A percentile compares a stretch with the other conserved stretches of the same genome.
Conservation (phyloP, 2,113 vertebrate species). For the Zapornia atra region DNA sequence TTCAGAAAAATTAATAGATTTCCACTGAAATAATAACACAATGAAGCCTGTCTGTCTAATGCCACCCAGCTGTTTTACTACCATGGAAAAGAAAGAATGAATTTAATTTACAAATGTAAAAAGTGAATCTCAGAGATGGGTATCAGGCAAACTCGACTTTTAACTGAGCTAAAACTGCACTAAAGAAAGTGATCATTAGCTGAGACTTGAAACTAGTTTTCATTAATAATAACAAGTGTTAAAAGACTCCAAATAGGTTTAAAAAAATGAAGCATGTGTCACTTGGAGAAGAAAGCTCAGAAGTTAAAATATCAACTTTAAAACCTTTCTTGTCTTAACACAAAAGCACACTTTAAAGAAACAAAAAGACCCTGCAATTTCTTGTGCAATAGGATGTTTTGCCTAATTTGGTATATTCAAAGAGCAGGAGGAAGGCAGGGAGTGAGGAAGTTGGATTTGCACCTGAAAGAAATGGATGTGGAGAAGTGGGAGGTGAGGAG, state of each 20-base stretch:
- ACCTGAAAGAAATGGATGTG: background rate
- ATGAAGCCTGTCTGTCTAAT: background rate
- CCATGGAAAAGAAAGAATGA: background rate
- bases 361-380: background rate
- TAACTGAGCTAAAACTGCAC: background rate
- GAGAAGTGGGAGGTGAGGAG: background rate
- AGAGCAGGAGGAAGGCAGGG: background rate
- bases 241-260: background rate
- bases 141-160: background rate
- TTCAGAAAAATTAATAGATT: slow-evolving; percentile 4
- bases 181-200: background rate
- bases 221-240: too few relatives aligned
- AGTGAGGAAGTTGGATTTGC: background rate
- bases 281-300: background rate
- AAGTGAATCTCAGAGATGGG: background rate
- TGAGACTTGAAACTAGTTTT: background rate
- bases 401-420: background rate
- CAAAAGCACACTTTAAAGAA: slow-evolving; percentile 30
- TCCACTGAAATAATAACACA: slow-evolving; percentile 4
- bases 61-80: background rate
- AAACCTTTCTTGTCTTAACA: slow-evolving; percentile 3
- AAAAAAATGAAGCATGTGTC: background rate
- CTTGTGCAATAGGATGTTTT: background rate
- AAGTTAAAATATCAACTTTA: background rate
- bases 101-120: slow-evolving; percentile 4